Evolutionary conservation across 2,113 vertebrate genomes (phyloP).

Genomic region (Oreocharis arfaki): DNA sequence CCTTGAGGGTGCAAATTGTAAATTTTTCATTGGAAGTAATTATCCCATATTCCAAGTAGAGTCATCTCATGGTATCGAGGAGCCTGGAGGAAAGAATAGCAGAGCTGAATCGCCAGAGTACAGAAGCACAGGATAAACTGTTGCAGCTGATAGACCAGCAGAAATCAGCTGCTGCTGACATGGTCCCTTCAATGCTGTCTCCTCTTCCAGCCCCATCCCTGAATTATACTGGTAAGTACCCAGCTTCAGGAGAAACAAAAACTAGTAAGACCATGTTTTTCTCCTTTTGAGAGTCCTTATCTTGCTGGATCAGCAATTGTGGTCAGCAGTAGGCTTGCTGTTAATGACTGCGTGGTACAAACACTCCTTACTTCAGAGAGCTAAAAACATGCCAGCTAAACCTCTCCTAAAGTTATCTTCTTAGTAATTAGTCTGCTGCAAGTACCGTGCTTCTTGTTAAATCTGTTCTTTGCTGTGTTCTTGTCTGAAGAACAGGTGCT

Average conservation of each 20-base stretch:
- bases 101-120: conserved; percentile 87
- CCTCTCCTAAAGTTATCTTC: neutral
- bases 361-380: neutral
- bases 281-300: neutral
- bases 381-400: neutral
- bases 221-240: conserved; percentile 60
- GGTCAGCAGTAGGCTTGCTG: neutral
- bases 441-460: neutral
- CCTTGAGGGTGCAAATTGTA: neutral
- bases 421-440: neutral
- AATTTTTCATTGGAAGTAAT: conserved; percentile 6
- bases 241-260: neutral
- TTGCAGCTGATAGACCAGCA: conserved; percentile 89
- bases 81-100: conserved; percentile 85
- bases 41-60: conserved; percentile 22
- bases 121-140: conserved; percentile 82
- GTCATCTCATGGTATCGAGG: neutral
- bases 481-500: neutral
- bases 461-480: neutral
- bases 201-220: conserved; percentile 64
- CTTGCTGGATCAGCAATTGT: neutral
- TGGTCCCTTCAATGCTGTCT: conserved; percentile 60
- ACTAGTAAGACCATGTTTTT: neutral
- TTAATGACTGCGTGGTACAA: neutral
- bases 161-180: conserved; percentile 61